Percentiles rank a stretch among this genome's conserved stretches.
phyloP scores from a whole-genome alignment of 2,113 vertebrate genomes.

The Halcyon senegalensis region DNA sequence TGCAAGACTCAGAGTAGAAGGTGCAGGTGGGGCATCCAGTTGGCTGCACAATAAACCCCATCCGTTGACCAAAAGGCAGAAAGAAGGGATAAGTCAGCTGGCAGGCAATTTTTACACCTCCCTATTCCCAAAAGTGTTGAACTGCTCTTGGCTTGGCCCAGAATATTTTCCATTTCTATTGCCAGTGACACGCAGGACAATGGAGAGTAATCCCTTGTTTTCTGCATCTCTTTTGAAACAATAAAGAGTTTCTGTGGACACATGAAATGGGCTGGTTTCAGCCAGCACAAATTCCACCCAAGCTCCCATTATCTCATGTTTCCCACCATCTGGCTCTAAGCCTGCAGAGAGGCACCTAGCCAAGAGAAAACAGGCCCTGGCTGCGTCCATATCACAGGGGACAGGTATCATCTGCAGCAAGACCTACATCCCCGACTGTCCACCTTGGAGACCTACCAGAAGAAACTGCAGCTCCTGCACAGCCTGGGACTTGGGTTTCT shows the following conservation, averaged over 20 bases:
- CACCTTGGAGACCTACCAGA: not conserved
- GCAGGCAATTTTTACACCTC: not conserved
- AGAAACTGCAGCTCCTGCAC: not conserved
- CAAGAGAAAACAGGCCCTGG: not conserved
- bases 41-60: not conserved
- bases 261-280: constrained; percentile 1
- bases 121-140: not conserved
- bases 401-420: not conserved
- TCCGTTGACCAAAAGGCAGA: not conserved
- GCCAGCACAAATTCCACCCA: not conserved
- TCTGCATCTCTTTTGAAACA: not conserved
- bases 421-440: not conserved
- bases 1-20: not conserved
- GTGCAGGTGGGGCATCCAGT: not conserved
- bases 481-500: not conserved
- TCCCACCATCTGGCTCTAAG: not conserved
- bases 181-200: not conserved
- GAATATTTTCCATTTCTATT: constrained; percentile 30
- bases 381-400: not conserved
- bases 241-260: not conserved
- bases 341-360: not conserved
- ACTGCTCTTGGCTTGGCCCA: not conserved
- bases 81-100: constrained; percentile 13
- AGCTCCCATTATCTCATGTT: constrained; percentile 6
- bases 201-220: constrained; percentile 9